Base-by-base conservation (phyloP, 2,113 vertebrate genomes). In the Psettodes erumei region DNA sequence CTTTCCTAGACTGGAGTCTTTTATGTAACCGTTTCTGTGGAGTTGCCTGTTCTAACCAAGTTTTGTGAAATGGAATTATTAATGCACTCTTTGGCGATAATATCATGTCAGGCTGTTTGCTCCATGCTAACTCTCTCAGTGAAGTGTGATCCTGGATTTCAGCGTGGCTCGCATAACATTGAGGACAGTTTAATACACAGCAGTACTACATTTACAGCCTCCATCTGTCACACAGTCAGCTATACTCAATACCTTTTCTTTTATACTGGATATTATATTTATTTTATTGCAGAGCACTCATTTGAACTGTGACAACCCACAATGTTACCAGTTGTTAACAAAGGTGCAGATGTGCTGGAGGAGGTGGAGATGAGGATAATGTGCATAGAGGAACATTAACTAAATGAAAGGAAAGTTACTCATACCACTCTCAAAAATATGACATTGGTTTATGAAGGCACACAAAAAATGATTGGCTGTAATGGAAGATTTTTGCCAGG, bases 101-200 rank as follows among this genome's bases (percentile, higher is more conserved):
- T 45, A 54, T 62, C n/a, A 38, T 18, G 28, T 45, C 21, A 47
- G 48, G 28, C 38, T 45, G 48, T 8, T 38, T 70, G 7, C n/a
- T n/a, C n/a, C n/a, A n/a, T 42, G 27, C 27, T 11, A 27, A 42
- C 43, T 65, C n/a, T 61, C 15, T 50, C 38, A 48, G 16, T 50
- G 40, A 23, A 72, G 25, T 33, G 27, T 10, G 19, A 54, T 53
- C 18, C 1, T 47, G 18, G 23, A 47, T 48, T 19, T 81, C 25
- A 75, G 30, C 67, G 32, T 40, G 27, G 30, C 27, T 35, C 28
- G 42, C n/a, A 1, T 47, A 27, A 43, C 45, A 38, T 19, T 54
- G 45, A 80, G 40, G 55, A 75, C 56, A 35, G 58, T 55, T 74
- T 69, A 62, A 55, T 67, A 55, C 35, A 27, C 50, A 37, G 38